These are phyloP conservation scores for Microctonus aethiopoides DNA, from an alignment of 2,888 invertebrate species.

Conservation along the genomic window DNA sequence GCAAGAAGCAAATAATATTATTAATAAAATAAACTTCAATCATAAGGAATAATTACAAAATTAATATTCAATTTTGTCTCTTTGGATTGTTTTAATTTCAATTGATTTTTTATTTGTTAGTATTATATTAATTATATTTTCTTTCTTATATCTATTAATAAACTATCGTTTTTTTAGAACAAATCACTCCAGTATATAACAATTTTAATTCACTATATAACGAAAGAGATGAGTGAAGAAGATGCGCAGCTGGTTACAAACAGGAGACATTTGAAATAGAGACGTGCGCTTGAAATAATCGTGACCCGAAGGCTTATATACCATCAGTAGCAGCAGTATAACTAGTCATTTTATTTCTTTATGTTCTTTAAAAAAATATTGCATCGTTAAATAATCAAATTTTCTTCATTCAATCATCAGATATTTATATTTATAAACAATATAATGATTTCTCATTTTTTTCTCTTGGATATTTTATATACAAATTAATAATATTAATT, in stretches of 20 bases:
- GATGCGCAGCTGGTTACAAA: slow-evolving; percentile 54
- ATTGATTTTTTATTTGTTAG: not conserved
- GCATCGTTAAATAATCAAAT: not conserved
- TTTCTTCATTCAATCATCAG: too few species aligned
- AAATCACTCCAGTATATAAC: not conserved
- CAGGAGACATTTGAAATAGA: slow-evolving; percentile 65
- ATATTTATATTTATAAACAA: not conserved
- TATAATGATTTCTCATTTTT: not conserved
- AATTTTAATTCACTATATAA: slow-evolving; percentile 12
- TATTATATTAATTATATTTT: not conserved
- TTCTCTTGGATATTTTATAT: too few species aligned
- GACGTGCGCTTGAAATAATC: slow-evolving; percentile 66
- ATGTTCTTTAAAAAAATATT: slow-evolving; percentile 30
- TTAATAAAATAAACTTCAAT: too few species aligned
- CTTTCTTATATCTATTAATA: not conserved
- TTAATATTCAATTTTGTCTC: too few species aligned
- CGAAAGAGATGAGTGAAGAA: slow-evolving; percentile 1
- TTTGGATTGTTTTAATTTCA: too few species aligned
- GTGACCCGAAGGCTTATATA: slow-evolving; percentile 64
- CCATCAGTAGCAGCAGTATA: slow-evolving; percentile 19
- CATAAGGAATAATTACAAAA: too few species aligned
- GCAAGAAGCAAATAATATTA: too few species aligned
- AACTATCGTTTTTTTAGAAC: not conserved
- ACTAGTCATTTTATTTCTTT: not conserved
- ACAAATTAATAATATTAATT: too few species aligned